These are phyloP conservation scores for Sphaerodactylus townsendi DNA, from an alignment of 2,113 vertebrate genomes.

Conservation along the genomic window DNA sequence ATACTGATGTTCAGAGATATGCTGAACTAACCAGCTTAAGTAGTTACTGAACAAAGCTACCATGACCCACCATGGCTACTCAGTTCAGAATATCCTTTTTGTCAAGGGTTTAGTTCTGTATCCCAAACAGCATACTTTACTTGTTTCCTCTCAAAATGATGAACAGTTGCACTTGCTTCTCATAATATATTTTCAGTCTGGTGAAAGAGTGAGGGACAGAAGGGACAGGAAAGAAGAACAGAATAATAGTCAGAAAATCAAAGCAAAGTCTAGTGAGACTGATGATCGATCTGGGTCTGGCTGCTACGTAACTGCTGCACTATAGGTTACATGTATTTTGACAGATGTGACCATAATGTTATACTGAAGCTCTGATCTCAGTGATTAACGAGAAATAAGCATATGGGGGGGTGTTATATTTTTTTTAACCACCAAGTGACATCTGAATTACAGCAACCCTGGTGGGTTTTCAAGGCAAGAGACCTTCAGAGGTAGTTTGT, in stretches of 20 bases:
- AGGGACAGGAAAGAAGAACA: not conserved
- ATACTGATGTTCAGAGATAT: conserved; percentile 63
- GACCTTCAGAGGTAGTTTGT: too few species aligned
- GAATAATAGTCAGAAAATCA: not conserved
- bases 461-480: too few species aligned
- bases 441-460: too few species aligned
- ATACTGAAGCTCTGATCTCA: not conserved
- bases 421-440: too few species aligned
- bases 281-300: too few species aligned
- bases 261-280: not conserved
- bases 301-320: too few species aligned
- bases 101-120: not conserved
- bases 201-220: not conserved
- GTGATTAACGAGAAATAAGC: not conserved
- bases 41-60: conserved; percentile 54
- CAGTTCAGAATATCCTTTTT: not conserved
- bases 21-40: conserved; percentile 57
- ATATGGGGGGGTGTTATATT: too few species aligned
- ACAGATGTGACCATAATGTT: too few species aligned
- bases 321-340: not conserved
- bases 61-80: conserved; percentile 34
- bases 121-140: not conserved
- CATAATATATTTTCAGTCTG: not conserved
- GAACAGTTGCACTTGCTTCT: not conserved
- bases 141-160: not conserved